Conservation (phyloP, 2,888 invertebrate species). For the Punctoribates punctum region DNA sequence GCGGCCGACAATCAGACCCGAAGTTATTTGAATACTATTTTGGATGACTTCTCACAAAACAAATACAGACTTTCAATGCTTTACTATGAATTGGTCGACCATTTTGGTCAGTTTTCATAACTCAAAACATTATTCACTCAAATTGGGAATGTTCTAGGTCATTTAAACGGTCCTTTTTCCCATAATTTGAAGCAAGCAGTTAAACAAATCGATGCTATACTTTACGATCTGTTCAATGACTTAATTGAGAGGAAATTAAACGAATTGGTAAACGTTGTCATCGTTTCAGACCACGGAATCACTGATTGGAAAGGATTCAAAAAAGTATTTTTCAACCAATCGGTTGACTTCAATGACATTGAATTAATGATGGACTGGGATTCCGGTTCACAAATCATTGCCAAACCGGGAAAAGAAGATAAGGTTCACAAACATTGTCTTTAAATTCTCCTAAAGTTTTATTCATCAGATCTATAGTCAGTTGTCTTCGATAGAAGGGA, state of each 20-base stretch:
- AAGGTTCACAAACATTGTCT: conserved; percentile 42
- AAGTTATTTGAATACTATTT: neutral
- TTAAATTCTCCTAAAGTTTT: no score
- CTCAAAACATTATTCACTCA: no score
- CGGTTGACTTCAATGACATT: conserved; percentile 45
- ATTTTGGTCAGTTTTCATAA: conserved; percentile 8
- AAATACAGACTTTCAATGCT: conserved; percentile 48
- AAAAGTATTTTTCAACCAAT: conserved; percentile 44
- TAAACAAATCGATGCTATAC: conserved; percentile 50
- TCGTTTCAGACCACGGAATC: conserved; percentile 55
- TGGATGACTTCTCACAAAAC: conserved; percentile 27
- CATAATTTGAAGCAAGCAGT: conserved; percentile 51
- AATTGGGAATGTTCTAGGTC: no score
- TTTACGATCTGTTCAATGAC: conserved; percentile 50
- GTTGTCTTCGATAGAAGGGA: neutral
- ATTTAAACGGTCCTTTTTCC: conserved; percentile 52
- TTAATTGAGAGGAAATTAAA: conserved; percentile 48
- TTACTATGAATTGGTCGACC: conserved; percentile 45
- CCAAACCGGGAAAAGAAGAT: conserved; percentile 45
- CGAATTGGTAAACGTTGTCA: conserved; percentile 51
- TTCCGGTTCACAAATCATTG: conserved; percentile 45
- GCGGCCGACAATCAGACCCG: neutral
- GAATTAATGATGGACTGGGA: conserved; percentile 45
- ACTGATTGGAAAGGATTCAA: conserved; percentile 50
- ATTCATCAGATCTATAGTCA: conserved; percentile 49